A percentile compares a stretch with the other conserved stretches of the same genome.
Conservation (phyloP, 2,797 vertebrate genomes). For the Macropus fuliginosus region DNA sequence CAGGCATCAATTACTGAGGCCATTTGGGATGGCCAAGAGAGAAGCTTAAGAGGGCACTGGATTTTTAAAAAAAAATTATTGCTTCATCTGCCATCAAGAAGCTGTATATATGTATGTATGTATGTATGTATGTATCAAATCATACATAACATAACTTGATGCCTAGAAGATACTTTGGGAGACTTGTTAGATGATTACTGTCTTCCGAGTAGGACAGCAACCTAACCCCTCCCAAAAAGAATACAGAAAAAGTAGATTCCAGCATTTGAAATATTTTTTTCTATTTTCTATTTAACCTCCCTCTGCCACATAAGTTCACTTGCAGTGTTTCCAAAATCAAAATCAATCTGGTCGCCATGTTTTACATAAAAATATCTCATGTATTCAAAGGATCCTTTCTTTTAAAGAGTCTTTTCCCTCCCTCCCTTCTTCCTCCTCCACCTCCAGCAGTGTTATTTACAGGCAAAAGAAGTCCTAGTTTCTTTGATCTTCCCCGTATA, state of each 20-base stretch:
- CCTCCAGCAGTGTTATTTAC: background rate
- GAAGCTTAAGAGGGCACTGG: background rate
- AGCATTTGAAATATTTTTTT: background rate
- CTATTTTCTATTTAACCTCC: background rate
- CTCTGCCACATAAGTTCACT: background rate
- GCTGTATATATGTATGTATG: background rate
- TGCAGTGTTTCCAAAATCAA: background rate
- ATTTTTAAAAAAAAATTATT: background rate
- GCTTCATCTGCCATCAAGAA: background rate
- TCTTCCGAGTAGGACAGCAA: background rate
- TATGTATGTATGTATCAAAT: slow-evolving; percentile 25
- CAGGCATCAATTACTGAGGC: slow-evolving; percentile 3
- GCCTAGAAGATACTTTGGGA: background rate
- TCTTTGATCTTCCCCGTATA: rapidly evolving
- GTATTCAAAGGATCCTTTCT: background rate
- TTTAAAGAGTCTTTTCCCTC: background rate
- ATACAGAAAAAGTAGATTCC: background rate
- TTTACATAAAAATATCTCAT: background rate
- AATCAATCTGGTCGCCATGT: background rate
- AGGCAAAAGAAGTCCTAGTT: background rate
- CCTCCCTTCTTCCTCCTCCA: background rate
- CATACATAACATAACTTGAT: slow-evolving; percentile 51
- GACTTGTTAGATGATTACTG: background rate
- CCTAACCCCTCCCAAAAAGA: slow-evolving; percentile 1
- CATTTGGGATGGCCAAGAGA: slow-evolving; percentile 9